phyloP scores from a whole-genome alignment of 2,797 vertebrate species.

The Pagetopsis macropterus region DNA sequence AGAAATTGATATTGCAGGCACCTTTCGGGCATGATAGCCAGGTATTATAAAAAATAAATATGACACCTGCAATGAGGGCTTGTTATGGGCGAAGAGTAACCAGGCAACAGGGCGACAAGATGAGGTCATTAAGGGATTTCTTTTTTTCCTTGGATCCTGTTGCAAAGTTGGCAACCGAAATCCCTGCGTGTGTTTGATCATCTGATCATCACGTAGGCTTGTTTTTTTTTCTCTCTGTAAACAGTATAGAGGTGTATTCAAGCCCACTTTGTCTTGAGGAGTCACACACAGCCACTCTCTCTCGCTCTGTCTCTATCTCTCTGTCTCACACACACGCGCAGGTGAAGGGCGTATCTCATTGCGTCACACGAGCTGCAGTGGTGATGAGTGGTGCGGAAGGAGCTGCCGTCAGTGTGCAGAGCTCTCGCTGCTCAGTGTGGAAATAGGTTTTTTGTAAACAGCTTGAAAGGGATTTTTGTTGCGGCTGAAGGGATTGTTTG shows the following conservation, averaged over 20 bases:
- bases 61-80: conserved; percentile 43
- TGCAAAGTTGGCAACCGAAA: conserved; percentile 36
- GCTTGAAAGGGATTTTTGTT: conserved; percentile 15
- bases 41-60: conserved; percentile 63
- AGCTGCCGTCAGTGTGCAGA: conserved; percentile 43
- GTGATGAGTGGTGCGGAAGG: conserved; percentile 63
- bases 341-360: conserved; percentile 75
- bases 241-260: conserved; percentile 60
- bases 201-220: conserved; percentile 48
- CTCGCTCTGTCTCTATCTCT: background rate
- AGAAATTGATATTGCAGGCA: conserved; percentile 28
- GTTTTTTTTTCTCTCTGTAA: conserved; percentile 61
- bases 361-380: conserved; percentile 59
- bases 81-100: conserved; percentile 60
- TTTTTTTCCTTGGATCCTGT: conserved; percentile 21
- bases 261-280: conserved; percentile 50
- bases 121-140: conserved; percentile 58
- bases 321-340: conserved; percentile 33
- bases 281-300: conserved; percentile 29
- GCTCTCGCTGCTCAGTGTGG: conserved; percentile 22
- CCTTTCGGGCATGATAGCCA: conserved; percentile 40
- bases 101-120: conserved; percentile 53
- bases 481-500: conserved; percentile 36
- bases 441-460: conserved; percentile 16
- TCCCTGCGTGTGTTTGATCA: conserved; percentile 34